Conservation (phyloP, 2,113 vertebrate genomes). For the Protomyctophum bolini region DNA sequence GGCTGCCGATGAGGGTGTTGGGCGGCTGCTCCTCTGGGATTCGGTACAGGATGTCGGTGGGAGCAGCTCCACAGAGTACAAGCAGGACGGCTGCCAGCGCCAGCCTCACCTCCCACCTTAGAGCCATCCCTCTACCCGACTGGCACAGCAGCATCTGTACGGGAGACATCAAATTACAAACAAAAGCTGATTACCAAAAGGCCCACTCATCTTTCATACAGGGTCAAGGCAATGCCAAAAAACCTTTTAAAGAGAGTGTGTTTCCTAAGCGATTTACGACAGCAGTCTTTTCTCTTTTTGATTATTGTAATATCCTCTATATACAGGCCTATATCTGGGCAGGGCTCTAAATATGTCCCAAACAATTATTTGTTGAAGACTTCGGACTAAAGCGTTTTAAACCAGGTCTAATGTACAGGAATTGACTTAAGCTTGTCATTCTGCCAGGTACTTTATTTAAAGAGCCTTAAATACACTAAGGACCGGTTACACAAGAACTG, state of each 20-base stretch:
- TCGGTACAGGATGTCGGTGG: slow-evolving; percentile 81
- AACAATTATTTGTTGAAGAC: slow-evolving; percentile 37
- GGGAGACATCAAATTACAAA: slow-evolving; percentile 15
- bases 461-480: slow-evolving; percentile 18
- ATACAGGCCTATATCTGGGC: slow-evolving; percentile 3
- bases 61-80: slow-evolving; percentile 30
- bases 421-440: not conserved
- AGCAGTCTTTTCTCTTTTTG: not conserved
- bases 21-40: slow-evolving; percentile 93
- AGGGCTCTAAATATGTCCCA: slow-evolving; percentile 36
- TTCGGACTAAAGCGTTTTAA: slow-evolving; percentile 13
- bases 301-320: slow-evolving; percentile 8
- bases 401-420: slow-evolving; percentile 20
- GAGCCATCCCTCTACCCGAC: slow-evolving; percentile 61
- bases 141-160: slow-evolving; percentile 41
- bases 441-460: slow-evolving; percentile 8
- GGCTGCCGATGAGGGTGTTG: slow-evolving; percentile 91
- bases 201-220: not conserved
- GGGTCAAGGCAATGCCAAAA: slow-evolving; percentile 7
- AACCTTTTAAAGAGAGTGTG: slow-evolving; percentile 21
- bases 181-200: slow-evolving; percentile 15
- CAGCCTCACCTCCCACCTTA: slow-evolving; percentile 33
- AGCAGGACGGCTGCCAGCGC: slow-evolving; percentile 51
- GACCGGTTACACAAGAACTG: not conserved
- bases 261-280: slow-evolving; percentile 44